Conservation (phyloP, 2,888 invertebrate species). For the Campopleginae sp. region DNA sequence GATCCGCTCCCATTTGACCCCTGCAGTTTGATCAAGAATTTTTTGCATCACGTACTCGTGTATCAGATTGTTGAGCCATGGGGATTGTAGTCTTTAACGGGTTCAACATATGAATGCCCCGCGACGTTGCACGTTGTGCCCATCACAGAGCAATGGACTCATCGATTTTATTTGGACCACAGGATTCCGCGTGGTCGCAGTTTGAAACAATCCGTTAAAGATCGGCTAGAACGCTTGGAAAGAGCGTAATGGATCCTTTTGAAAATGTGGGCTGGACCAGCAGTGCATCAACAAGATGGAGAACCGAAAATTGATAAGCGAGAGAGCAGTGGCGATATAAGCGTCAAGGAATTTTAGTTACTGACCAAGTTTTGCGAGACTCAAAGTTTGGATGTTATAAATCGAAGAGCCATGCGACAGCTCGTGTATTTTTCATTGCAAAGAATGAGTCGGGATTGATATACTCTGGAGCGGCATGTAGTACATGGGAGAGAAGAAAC, state of each 20-base stretch:
- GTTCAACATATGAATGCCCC: neutral
- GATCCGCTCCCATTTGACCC: neutral
- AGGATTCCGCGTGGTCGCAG: too few species aligned
- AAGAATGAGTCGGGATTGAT: neutral
- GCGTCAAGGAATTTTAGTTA: too few species aligned
- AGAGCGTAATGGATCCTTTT: neutral
- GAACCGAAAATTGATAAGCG: neutral
- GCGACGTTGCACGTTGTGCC: too few species aligned
- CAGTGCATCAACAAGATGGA: neutral
- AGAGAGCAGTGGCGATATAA: neutral
- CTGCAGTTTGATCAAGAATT: neutral
- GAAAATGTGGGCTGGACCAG: neutral
- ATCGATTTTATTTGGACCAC: too few species aligned
- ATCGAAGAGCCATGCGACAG: neutral
- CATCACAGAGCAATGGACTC: too few species aligned
- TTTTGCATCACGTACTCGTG: neutral
- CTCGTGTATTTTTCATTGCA: constrained; percentile 9
- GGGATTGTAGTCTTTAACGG: neutral
- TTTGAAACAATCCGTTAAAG: too few species aligned
- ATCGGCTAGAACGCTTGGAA: neutral
- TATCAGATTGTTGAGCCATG: neutral
- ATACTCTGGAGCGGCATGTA: neutral
- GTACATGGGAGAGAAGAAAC: constrained; percentile 4
- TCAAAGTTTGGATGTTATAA: constrained; percentile 13
- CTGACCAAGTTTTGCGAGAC: neutral